Base-by-base conservation (phyloP, 23 tunicate genomes). In the Styela clava region DNA sequence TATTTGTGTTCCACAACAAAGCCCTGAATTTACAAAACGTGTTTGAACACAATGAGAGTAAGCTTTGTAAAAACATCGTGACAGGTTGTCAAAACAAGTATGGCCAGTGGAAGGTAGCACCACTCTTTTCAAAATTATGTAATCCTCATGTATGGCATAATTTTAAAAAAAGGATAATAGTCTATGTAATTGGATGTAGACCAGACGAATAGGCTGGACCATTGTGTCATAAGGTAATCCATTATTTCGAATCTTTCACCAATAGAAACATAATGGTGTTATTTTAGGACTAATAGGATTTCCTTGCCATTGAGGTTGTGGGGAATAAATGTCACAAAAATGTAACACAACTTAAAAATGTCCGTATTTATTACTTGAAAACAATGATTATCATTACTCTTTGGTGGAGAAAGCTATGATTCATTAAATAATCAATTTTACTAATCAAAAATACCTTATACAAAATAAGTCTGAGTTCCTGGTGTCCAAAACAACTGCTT, bases 391-490 rank as follows among this genome's bases (percentile, higher is more conserved):
- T n/a, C n/a, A n/a, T n/a, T n/a, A n/a, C n/a, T n/a, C n/a, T n/a
- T n/a, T n/a, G n/a, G n/a, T n/a, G n/a, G n/a, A n/a, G n/a, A n/a
- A n/a, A n/a, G n/a, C n/a, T n/a, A n/a, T n/a, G n/a, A n/a, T n/a
- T n/a, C n/a, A n/a, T n/a, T n/a, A n/a, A n/a, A n/a, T n/a, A n/a
- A n/a, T n/a, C n/a, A n/a, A n/a, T n/a, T n/a, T n/a, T n/a, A n/a
- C n/a, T n/a, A n/a, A n/a, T n/a, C n/a, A 44, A 12, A 73, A 1
- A 29, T 63, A 93, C 98, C 98, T 93, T 29, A 93, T 70, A 77
- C 98, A 93, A 61, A 88, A 93, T 25, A 93, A 78, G 74, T 93
- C 98, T 23, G 98, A 85, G 34, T 93, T 93, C 24, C 76, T 74
- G 26, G 93, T 52, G 68, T 93, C 98, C 51, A 93, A 81, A 2